These are phyloP conservation scores for Oreochromis mossambicus DNA, from an alignment of 2,797 vertebrate species.

Conservation along the genomic window DNA sequence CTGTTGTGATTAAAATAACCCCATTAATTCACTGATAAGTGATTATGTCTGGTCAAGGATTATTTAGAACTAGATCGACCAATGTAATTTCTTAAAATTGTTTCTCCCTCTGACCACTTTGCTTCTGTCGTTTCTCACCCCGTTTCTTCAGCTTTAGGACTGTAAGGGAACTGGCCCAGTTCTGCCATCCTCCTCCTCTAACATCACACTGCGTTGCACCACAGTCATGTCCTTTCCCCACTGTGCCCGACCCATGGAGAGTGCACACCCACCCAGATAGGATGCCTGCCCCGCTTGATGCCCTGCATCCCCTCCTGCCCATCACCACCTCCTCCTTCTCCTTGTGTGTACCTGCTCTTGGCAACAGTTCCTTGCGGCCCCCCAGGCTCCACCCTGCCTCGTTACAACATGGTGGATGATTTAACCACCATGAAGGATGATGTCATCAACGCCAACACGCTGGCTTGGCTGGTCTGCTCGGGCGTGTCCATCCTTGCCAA, in stretches of 20 bases:
- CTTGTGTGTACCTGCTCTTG: slow-evolving; percentile 57
- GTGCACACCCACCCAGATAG: slow-evolving; percentile 64
- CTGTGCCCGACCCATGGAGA: slow-evolving; percentile 65
- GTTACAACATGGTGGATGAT: slow-evolving; percentile 85
- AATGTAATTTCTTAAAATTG: not conserved
- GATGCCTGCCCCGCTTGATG: slow-evolving; percentile 57
- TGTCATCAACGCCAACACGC: slow-evolving; percentile 83
- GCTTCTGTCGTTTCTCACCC: not conserved
- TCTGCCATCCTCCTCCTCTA: not conserved
- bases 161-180: slow-evolving; percentile 17
- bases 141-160: slow-evolving; percentile 7
- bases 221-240: slow-evolving; percentile 15
- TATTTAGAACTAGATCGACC: slow-evolving; percentile 1
- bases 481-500: slow-evolving; percentile 90
- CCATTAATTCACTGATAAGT: slow-evolving; percentile 14
- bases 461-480: slow-evolving; percentile 91
- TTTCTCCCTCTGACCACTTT: not conserved
- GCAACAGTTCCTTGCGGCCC: slow-evolving; percentile 49
- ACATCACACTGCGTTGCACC: slow-evolving; percentile 15
- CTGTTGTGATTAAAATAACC: slow-evolving; percentile 18
- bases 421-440: slow-evolving; percentile 87
- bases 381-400: slow-evolving; percentile 47
- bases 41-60: slow-evolving; percentile 17
- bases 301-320: slow-evolving; percentile 70
- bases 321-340: slow-evolving; percentile 61